Percentiles rank a stretch among this genome's conserved stretches.
Conservation (phyloP, 2,113 vertebrate species). For the Channa maculata region DNA sequence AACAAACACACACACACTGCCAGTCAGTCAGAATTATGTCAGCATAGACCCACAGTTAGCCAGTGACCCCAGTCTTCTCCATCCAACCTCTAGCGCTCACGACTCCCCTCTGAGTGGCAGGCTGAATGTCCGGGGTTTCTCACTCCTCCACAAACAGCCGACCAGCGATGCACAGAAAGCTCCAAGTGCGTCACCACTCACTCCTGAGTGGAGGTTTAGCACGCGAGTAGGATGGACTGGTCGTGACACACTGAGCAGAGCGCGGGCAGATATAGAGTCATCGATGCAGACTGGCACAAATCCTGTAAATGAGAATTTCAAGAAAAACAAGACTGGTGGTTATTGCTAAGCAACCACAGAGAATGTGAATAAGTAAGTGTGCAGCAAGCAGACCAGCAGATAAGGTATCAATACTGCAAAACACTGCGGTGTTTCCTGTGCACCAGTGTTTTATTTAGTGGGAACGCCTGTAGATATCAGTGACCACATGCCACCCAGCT, state of each 20-base stretch:
- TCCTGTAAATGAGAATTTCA: conserved; percentile 36
- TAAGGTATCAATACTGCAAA: conserved; percentile 6
- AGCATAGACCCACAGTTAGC: conserved; percentile 5
- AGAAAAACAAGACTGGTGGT: conserved; percentile 36
- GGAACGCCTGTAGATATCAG: conserved; percentile 2
- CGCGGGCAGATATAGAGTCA: conserved; percentile 20
- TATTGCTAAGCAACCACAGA: conserved; percentile 66
- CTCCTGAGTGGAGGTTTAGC: conserved; percentile 68
- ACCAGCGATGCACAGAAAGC: conserved; percentile 8
- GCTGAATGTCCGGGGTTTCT: conserved; percentile 31
- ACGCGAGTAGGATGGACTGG: conserved; percentile 53
- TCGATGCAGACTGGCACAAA: conserved; percentile 26
- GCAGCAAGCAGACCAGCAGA: conserved; percentile 27
- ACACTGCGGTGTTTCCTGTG: conserved; percentile 2
- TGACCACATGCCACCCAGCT: conserved; percentile 9
- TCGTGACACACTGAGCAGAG: conserved; percentile 43
- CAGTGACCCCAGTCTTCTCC: conserved; percentile 29
- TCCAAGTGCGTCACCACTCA: conserved; percentile 58
- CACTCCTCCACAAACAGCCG: conserved; percentile 34
- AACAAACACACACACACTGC: conserved; percentile 23
- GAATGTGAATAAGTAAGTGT: conserved; percentile 39
- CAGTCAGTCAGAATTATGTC: conserved; percentile 23
- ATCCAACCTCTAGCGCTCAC: conserved; percentile 26
- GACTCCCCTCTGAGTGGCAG: conserved; percentile 42
- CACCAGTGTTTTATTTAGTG: conserved; percentile 3